Base-by-base conservation (phyloP, 2,113 vertebrate species). In the Canis aureus region DNA sequence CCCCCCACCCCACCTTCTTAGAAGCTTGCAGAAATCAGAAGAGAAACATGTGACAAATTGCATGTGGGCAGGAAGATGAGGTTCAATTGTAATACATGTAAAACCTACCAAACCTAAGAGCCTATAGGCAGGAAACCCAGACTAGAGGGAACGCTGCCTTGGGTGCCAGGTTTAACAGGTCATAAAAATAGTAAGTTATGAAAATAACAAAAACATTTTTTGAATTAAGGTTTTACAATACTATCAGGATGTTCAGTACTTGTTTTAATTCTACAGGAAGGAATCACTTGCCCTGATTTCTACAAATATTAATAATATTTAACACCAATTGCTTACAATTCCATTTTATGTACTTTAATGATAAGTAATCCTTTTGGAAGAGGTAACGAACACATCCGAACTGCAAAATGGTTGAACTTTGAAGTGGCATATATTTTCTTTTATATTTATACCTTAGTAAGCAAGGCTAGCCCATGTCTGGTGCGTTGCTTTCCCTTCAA, bases 61-160 rank as follows among this genome's bases (percentile, higher is more conserved):
- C 55, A 85, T 89, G 53, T 93, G 73, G 94, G 27, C 11, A 74
- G 29, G 27, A 92, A 97, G 89, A 97, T 89, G 6, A 71, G 89
- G 55, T 90, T 43, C 81, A 78, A 16, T 98, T 71, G 53, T 67
- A 82, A 91, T 96, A 8, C 71, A 97, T 90, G 22, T 81, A 94
- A 94, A 95, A 59, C 87, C 12, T 27, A 79, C 51, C 13, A 62
- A 13, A 62, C 16, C n/a, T 95, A 82, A 95, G 57, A 69, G 22
- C 11, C 88, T 53, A 96, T 66, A 89, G 90, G 17, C 59, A 97
- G 0, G 92, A 87, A 2, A 95, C 43, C 73, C 51, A 29, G 2
- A 93, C 76, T 80, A 2, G 85, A 79, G 20, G 38, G 13, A 32
- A 84, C 0, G 66, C 5, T 89, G n/a, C 85, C 60, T 60, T 35